Evolutionary conservation across 2,797 vertebrate genomes (phyloP), one percentile per base, ranked within the genome.

Genomic region (Chelidonichthys spinosus): DNA sequence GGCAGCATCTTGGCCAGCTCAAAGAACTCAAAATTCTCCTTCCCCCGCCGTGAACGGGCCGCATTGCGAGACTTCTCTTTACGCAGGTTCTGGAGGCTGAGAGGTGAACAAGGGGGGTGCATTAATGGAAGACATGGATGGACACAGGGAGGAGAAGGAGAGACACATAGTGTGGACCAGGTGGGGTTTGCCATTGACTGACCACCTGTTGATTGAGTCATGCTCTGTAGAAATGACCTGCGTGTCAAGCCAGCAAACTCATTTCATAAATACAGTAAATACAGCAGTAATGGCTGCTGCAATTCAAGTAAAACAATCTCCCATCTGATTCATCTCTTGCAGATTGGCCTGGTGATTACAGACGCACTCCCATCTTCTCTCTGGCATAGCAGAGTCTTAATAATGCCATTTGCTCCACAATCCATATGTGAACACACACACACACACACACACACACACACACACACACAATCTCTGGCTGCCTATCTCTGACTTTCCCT

Each of bases 1-100:
- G 96, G 96, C 74, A 97, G 89, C 94, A 97, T 95, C 92, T 97
- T 97, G 58, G 96, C 96, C 92, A 97, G 84, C 89, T 97, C 96
- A 2, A 96, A 97, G 90, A 97, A 97, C 94, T 97, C 96, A 10
- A 97, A 96, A 83, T 97, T 97, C 87, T 97, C 96, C 84, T 97
- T 97, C 18, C 96, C 96, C 13, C 96, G 94, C 7, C 96, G 93
- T 5, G 96, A 97, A 62, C 96, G 96, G n/a, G 96, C 96, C 0
- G 96, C 96, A 87, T 97, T 96, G 11, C 96, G 96, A 61, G 96
- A 97, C 87, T 97, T 97, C 90, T 97, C 96, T 90, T 97, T 97
- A 69, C 96, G 95, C 82, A 97, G 90, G 75, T 96, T 96, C 92
- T 97, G 96, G 68, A 97, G 92, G 87, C 96, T 97, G 90, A 56